These are phyloP conservation scores for Acanthiza pusilla DNA, from an alignment of 2,797 vertebrate species.

Conservation along the genomic window DNA sequence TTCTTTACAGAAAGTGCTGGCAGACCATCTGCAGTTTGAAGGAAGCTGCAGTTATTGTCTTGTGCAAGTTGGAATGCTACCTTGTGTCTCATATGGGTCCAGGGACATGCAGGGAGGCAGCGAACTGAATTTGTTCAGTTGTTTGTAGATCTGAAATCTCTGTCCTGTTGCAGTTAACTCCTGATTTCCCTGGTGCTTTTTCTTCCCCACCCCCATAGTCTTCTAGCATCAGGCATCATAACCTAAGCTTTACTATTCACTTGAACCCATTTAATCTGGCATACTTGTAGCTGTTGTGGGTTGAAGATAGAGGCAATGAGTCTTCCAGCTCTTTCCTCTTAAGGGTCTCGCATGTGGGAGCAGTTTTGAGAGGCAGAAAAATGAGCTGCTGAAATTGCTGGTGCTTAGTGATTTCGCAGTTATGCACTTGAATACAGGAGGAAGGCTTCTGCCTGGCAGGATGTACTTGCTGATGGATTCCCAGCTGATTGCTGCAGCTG, in stretches of 20 bases:
- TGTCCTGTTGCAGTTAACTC: neutral
- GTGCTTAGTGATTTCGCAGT: neutral
- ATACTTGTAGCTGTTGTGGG: neutral
- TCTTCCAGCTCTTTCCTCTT: constrained; percentile 4
- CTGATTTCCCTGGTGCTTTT: neutral
- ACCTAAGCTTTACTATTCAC: neutral
- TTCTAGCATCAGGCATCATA: neutral
- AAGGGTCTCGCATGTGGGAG: neutral
- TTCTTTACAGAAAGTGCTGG: neutral
- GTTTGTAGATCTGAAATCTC: neutral
- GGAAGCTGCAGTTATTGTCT: neutral
- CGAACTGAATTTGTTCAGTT: neutral
- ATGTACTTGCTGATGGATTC: neutral
- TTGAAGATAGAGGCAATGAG: neutral
- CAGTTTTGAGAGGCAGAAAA: neutral
- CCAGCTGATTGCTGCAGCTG: neutral
- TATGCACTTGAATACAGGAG: neutral
- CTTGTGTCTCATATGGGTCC: neutral
- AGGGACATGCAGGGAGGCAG: neutral
- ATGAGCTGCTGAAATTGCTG: constrained; percentile 18
- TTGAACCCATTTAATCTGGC: neutral
- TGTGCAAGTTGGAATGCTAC: neutral
- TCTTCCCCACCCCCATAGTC: too few species aligned
- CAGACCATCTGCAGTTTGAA: neutral
- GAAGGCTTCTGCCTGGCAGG: neutral